A percentile compares a stretch with the other conserved stretches of the same genome.
Conservation (phyloP, 2,113 vertebrate genomes). For the Furnarius figulus region DNA sequence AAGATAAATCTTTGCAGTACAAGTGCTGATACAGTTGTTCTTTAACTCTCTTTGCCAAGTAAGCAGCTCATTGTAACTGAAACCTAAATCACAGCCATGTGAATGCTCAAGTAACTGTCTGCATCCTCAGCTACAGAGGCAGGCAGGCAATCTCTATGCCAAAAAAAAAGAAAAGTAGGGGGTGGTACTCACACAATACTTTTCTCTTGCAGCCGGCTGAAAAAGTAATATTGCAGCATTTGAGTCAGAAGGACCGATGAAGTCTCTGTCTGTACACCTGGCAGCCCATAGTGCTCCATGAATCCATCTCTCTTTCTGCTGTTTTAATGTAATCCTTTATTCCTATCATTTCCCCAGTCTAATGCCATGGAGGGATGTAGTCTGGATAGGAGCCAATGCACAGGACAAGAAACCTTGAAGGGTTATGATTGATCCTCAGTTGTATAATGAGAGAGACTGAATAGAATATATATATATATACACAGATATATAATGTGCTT, state of each 20-base stretch:
- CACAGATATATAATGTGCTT: neutral
- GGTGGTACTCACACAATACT: neutral
- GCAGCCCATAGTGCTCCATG: neutral
- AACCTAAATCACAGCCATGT: neutral
- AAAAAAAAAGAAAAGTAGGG: neutral
- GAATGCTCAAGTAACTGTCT: neutral
- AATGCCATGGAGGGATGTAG: neutral
- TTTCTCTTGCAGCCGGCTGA: slow-evolving; percentile 38
- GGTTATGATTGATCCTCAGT: neutral
- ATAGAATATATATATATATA: neutral
- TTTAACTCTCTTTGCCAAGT: slow-evolving; percentile 16
- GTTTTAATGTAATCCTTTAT: neutral
- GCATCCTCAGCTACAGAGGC: neutral
- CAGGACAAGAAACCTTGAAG: neutral
- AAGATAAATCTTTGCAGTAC: neutral
- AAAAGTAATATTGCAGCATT: neutral
- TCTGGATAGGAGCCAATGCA: neutral
- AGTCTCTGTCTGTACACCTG: neutral
- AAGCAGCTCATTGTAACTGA: neutral
- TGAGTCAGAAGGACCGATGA: neutral
- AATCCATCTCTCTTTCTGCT: neutral
- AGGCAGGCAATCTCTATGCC: neutral
- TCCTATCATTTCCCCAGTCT: neutral
- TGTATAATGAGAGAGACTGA: neutral
- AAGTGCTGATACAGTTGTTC: neutral